Evolutionary conservation across 1,140 invertebrate species (phyloP).

Genomic region (Hyles euphorbiae): DNA sequence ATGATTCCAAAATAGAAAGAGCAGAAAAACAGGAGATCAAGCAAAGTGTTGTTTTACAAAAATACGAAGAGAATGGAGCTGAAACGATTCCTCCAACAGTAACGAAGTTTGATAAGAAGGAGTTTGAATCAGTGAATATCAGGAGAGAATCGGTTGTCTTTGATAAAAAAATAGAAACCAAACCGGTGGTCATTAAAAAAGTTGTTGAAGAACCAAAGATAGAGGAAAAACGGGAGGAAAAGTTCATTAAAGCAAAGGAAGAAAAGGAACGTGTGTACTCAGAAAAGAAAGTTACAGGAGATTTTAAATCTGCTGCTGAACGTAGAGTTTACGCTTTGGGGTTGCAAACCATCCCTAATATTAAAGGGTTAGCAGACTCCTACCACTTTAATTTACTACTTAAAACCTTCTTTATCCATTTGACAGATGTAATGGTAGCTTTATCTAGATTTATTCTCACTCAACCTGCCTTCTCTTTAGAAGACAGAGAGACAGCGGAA

Average conservation of each 20-base stretch:
- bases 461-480: conserved; percentile 23
- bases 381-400: conserved; percentile 48
- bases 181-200: background rate
- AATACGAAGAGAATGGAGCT: too few species aligned
- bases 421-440: conserved; percentile 66
- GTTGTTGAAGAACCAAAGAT: too few species aligned
- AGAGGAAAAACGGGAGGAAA: too few species aligned
- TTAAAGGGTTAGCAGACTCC: conserved; percentile 35
- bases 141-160: background rate
- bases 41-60: too few species aligned
- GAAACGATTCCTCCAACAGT: too few species aligned
- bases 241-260: too few species aligned
- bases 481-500: conserved; percentile 5
- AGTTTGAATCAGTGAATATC: background rate
- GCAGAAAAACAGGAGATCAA: too few species aligned
- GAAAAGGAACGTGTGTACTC: too few species aligned
- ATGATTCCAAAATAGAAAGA: too few species aligned
- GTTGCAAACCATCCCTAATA: conserved; percentile 50
- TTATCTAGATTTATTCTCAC: conserved; percentile 47
- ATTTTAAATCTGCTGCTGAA: conserved; percentile 25
- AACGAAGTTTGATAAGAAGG: too few species aligned
- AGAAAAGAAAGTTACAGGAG: too few species aligned
- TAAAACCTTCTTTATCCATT: conserved; percentile 64
- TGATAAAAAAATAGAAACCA: conserved; percentile 11
- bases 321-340: conserved; percentile 45